Base-by-base conservation (phyloP, 2,797 vertebrate genomes). In the Danio aesculapii region DNA sequence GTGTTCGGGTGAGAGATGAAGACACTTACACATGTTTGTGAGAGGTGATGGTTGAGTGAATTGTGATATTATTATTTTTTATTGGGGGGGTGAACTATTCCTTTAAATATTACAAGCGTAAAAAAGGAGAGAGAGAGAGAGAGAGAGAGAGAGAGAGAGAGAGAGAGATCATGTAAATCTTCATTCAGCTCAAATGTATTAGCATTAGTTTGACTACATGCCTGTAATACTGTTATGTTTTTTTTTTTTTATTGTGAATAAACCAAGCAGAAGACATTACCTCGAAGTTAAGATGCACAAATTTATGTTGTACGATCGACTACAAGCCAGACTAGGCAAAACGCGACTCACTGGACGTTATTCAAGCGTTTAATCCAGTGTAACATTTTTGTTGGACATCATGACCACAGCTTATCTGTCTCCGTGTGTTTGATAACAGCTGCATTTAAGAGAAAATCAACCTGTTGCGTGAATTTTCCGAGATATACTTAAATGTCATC, bases 401-500 rank as follows among this genome's bases (percentile, higher is more conserved):
- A 8, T 72, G 17, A n/a, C n/a, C n/a, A n/a, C 41, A 66, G 44
- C 53, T 73, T 63, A 39, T 83, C 9, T n/a, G 41, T 55, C 64
- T 41, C 7, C 59, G n/a, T 50, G 1, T 10, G n/a, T 58, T 71
- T 59, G n/a, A 10, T 21, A 11, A 64, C 83, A 77, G 44, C 77
- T 62, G 70, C 59, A 17, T 86, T 72, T 84, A 88, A 72, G 41
- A 44, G 47, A 44, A 10, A 49, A 50, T 55, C 6, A 91, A 94
- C 92, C 92, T 93, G 93, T 94, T 93, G 92, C 90, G 86, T 90
- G 87, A 89, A 74, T 66, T 87, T 88, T 89, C 90, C 85, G 85
- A 83, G 6, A 8, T 47, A 30, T 52, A 55, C n/a, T 39, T 11
- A 41, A 55, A 61, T 17, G 19, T 19, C 9, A 43, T 41, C 50